Base-by-base conservation (phyloP, 2,797 vertebrate genomes). In the Threskiornis aethiopicus region DNA sequence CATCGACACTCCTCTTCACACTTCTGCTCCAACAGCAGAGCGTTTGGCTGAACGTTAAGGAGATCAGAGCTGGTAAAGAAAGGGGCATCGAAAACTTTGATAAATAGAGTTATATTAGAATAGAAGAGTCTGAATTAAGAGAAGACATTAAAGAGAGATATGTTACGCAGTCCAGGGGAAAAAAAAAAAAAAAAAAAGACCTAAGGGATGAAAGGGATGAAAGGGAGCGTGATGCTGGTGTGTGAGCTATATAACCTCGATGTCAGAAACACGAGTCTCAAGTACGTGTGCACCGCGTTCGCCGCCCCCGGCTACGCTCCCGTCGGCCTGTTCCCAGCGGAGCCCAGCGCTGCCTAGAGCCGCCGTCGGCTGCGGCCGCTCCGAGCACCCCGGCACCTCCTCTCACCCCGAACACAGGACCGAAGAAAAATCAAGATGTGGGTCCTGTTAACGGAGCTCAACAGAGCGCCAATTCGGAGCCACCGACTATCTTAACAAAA, bases 271-370 rank as follows among this genome's bases (percentile, higher is more conserved):
- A 51, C 0, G 3, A 41, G 39, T 19, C 52, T 82, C 41, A 3
- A 11, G 28, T 1, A 10, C 3, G 42, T 3, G 5, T 1, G 20
- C 20, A 47, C 55, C 12, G 8, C 0, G 2, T 5, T 44, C 41
- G 20, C 39, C 35, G 76, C 31, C 55, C 24, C 46, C 41, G 65
- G 75, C 75, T 7, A 3, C 4, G 58, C 1, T 65, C 62, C 59
- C 71, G 33, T 5, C 44, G 25, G 62, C 10, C 64, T 13, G 64
- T 6, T 42, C 16, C 69, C 5, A 17, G 33, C 87, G 33, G 24
- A 24, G 35, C 79, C 12, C 16, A 51, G 52, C 42, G 7, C 24
- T 0, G 1, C 3, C 59, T 16, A 3, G 8, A 9, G 41, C 8
- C 58, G 13, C 9, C 55, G 33, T 37, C 37, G 37, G 19, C 3